Conservation (phyloP, 2,888 invertebrate genomes). For the Tryphoninae sp. region DNA sequence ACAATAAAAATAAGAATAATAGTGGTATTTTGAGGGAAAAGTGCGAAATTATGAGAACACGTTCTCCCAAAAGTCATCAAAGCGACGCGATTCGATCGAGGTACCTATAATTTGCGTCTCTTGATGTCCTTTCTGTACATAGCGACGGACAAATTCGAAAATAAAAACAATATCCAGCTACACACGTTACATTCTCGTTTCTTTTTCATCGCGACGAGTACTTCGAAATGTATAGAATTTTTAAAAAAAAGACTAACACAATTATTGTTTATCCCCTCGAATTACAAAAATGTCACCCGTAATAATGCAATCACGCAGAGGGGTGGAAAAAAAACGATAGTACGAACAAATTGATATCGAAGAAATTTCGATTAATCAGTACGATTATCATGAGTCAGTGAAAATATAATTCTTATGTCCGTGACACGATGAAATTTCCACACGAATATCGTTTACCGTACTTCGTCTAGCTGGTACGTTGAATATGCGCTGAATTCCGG, state of each 20-base stretch:
- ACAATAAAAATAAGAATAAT: not conserved
- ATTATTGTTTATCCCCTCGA: not conserved
- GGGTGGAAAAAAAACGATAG: too few relatives aligned
- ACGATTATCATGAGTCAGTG: not conserved
- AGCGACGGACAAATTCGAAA: not conserved
- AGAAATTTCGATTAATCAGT: not conserved
- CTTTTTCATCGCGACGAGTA: not conserved
- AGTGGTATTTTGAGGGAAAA: not conserved
- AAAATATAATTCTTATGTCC: not conserved
- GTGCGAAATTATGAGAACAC: not conserved
- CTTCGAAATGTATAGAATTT: not conserved
- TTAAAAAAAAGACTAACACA: not conserved
- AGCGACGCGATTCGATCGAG: not conserved
- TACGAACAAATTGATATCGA: not conserved
- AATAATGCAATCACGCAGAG: too few relatives aligned
- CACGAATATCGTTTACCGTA: conserved; percentile 7
- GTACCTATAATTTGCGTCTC: not conserved
- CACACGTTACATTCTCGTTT: not conserved
- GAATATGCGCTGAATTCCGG: conserved; percentile 2
- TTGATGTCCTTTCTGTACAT: not conserved
- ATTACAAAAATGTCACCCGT: not conserved
- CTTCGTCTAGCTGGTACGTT: conserved; percentile 13
- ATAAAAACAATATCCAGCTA: not conserved
- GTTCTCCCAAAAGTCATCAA: not conserved
- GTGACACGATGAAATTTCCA: conserved; percentile 16